phyloP scores from a whole-genome alignment of 2,113 vertebrate species.

The Hyperopisus bebe region DNA sequence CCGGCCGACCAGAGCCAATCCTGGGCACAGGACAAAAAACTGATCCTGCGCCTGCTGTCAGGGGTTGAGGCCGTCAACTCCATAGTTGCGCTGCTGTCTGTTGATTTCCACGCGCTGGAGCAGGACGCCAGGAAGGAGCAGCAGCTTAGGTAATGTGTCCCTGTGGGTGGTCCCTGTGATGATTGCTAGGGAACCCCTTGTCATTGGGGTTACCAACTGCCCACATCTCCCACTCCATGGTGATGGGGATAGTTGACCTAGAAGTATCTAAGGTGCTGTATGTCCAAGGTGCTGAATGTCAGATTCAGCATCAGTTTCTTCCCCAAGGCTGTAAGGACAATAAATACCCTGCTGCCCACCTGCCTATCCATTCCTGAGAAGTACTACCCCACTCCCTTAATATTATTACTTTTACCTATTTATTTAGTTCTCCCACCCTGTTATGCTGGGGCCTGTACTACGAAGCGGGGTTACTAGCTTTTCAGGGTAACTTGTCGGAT shows the following conservation, averaged over 20 bases:
- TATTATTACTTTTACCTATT: neutral
- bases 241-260: neutral
- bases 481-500: too few relatives aligned
- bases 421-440: neutral
- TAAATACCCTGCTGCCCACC: neutral
- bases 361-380: neutral
- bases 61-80: slow-evolving; percentile 97
- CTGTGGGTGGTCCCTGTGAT: neutral
- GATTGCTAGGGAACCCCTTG: neutral
- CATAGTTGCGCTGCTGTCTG: slow-evolving; percentile 90
- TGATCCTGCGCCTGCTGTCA: slow-evolving; percentile 89
- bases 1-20: slow-evolving; percentile 93
- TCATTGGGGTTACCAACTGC: neutral
- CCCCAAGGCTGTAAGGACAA: neutral
- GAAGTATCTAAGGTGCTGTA: neutral
- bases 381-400: neutral
- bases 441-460: neutral
- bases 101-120: slow-evolving; percentile 94
- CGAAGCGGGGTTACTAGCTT: too few relatives aligned
- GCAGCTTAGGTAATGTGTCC: slow-evolving; percentile 75
- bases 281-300: neutral
- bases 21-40: slow-evolving; percentile 97
- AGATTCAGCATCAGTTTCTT: neutral
- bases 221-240: neutral
- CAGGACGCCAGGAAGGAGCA: slow-evolving; percentile 96